Evolutionary conservation across 2,113 vertebrate genomes (phyloP), one percentile per base, ranked within the genome.

Genomic region (Sander lucioperca): DNA sequence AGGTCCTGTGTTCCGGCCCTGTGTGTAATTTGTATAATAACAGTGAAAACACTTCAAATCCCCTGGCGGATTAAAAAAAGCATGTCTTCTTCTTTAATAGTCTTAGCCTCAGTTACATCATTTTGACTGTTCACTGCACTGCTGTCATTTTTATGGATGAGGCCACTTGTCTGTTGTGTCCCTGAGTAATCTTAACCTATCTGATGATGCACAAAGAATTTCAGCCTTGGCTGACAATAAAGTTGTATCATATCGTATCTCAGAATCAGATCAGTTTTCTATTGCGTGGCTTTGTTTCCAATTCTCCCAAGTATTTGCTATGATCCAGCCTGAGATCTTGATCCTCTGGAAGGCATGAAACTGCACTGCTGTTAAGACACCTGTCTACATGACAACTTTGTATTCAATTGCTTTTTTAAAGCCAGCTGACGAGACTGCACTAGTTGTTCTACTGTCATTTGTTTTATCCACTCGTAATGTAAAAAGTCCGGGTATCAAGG

Each of bases 81-180:
- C 2, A 39, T 43, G 39, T 43, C 39, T 43, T 43, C 39, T 43
- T 43, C 39, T 43, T 43, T 3, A 67, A 36, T 21, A n/a, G 51
- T 33, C 0, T 45, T 19, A 80, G 48, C 57, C 21, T 57, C 27
- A 16, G 68, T 39, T 39, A 33, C 61, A 63, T 67, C 30, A 61
- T 33, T 12, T 57, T 58, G 59, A 58, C 70, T 36, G 56, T 47
- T 77, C 45, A 39, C 70, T 16, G 9, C 45, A 13, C 69, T 11
- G 62, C 62, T 76, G 67, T 85, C 70, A 54, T 56, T 66, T 83
- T 73, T 75, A 83, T 76, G 54, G 74, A 87, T 43, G 51, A 73
- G 65, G 23, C 45, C 74, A 76, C 56, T 69, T 75, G 64, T 50
- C 62, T 65, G 50, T 51, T 53, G 66, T 65, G 63, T 45, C 19